phyloP scores from a whole-genome alignment of 2,797 vertebrate species.

The Paguma larvata region DNA sequence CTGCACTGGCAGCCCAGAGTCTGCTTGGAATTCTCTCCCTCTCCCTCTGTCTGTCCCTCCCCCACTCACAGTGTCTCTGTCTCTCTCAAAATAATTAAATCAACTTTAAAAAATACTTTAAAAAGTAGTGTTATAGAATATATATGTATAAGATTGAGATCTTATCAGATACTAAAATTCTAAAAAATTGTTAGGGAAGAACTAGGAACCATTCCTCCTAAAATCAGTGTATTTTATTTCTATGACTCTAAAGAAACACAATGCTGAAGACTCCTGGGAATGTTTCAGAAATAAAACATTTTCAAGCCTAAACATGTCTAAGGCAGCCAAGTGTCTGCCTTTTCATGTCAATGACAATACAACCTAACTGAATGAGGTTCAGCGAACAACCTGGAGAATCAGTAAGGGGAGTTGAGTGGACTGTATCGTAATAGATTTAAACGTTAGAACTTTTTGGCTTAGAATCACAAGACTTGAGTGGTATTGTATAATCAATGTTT shows the following conservation, averaged over 20 bases:
- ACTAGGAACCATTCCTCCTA: background rate
- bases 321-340: background rate
- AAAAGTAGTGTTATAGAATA: background rate
- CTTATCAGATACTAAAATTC: constrained; percentile 6
- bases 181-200: background rate
- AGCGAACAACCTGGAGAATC: background rate
- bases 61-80: no score
- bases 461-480: background rate
- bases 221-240: background rate
- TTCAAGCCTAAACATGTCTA: background rate
- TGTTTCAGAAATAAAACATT: constrained; percentile 9
- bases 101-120: no score
- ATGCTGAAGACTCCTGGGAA: background rate
- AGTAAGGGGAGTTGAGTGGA: background rate
- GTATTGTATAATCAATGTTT: background rate
- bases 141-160: background rate
- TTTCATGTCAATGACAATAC: background rate
- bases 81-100: no score
- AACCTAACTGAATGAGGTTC: background rate
- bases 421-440: background rate
- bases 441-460: background rate
- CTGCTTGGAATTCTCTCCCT: no score
- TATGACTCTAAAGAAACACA: background rate
- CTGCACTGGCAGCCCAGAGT: no score
- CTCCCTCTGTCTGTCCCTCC: no score